Conservation (phyloP, 2,888 invertebrate genomes). For the Allophyes oxyacanthae region DNA sequence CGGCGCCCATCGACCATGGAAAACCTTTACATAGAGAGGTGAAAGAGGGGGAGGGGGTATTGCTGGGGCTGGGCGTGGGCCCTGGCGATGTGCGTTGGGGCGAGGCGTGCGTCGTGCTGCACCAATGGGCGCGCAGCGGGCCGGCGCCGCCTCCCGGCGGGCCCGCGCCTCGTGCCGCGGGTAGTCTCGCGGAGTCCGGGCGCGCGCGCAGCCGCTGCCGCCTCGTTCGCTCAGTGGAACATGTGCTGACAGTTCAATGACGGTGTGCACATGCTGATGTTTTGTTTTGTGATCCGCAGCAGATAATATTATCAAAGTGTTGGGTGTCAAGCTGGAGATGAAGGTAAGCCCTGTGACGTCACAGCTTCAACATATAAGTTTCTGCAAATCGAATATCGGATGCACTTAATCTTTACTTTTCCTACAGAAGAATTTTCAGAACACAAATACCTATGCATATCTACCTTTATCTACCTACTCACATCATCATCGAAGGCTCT, state of each 20-base stretch:
- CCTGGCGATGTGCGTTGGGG: conserved; percentile 57
- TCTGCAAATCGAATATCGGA: neutral
- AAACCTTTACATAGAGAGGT: conserved; percentile 63
- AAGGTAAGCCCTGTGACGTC: conserved; percentile 70
- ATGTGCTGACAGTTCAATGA: conserved; percentile 67
- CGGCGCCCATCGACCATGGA: conserved; percentile 40
- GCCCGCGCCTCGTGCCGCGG: conserved; percentile 26
- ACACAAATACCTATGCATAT: too few species aligned
- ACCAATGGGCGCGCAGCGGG: conserved; percentile 64
- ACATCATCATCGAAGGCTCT: too few species aligned
- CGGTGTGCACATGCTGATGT: conserved; percentile 62
- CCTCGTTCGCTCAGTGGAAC: conserved; percentile 26
- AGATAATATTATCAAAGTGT: conserved; percentile 73
- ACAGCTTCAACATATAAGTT: neutral
- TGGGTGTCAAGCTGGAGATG: conserved; percentile 81
- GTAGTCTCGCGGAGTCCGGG: conserved; percentile 64
- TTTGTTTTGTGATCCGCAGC: conserved; percentile 69
- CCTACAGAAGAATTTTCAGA: too few species aligned
- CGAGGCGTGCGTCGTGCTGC: conserved; percentile 22
- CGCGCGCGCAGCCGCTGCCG: conserved; percentile 58
- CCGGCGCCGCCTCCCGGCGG: conserved; percentile 64
- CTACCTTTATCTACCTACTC: too few species aligned
- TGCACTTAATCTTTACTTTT: neutral
- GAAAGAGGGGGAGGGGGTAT: conserved; percentile 11
- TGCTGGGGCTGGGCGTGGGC: conserved; percentile 27